These are phyloP conservation scores for Drosophila sulfurigaster DNA, from an alignment of 1,140 invertebrate genomes.

Conservation along the genomic window DNA sequence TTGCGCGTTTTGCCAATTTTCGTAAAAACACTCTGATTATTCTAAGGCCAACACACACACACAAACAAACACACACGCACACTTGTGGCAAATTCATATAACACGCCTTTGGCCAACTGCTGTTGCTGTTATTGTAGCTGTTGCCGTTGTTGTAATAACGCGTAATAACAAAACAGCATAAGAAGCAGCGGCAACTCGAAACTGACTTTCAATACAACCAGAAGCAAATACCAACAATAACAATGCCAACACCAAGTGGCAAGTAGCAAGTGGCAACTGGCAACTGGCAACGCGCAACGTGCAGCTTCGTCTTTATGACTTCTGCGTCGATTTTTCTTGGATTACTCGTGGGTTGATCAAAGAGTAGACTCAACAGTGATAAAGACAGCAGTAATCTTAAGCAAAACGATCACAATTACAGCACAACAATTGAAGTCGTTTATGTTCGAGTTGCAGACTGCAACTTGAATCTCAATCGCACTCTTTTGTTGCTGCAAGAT, in stretches of 20 bases:
- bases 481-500: background rate
- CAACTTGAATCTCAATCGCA: background rate
- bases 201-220: constrained; percentile 66
- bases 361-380: background rate
- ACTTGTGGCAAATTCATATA: constrained; percentile 11
- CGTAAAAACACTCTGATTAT: constrained; percentile 74
- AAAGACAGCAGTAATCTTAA: background rate
- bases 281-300: constrained; percentile 57
- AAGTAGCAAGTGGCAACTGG: constrained; percentile 51
- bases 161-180: constrained; percentile 62
- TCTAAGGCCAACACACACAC: constrained; percentile 32
- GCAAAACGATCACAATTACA: background rate
- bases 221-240: constrained; percentile 53
- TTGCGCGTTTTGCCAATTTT: constrained; percentile 77
- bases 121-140: constrained; percentile 34
- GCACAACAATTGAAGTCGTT: background rate
- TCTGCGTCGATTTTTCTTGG: constrained; percentile 27
- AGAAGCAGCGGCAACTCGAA: constrained; percentile 47
- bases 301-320: constrained; percentile 69
- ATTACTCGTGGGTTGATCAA: constrained; percentile 16
- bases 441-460: background rate
- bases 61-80: constrained; percentile 22
- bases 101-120: constrained; percentile 56
- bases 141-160: constrained; percentile 66
- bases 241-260: constrained; percentile 36